These are phyloP conservation scores for Thymelicus acteon DNA, from an alignment of 2,888 invertebrate species.

Conservation along the genomic window DNA sequence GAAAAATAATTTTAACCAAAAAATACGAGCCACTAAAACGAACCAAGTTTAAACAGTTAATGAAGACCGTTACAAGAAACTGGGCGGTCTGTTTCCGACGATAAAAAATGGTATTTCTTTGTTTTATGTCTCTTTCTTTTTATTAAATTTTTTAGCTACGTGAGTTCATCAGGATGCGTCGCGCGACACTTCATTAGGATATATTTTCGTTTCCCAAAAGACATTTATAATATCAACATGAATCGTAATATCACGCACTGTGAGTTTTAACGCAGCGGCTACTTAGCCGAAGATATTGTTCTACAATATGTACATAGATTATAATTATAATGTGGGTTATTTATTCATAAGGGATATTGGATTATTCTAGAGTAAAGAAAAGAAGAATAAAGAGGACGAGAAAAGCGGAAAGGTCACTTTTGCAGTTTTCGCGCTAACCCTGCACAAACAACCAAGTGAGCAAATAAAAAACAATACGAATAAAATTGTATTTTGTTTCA, in stretches of 20 bases:
- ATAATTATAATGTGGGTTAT: too few species aligned
- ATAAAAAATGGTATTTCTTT: constrained; percentile 14
- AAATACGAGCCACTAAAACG: background rate
- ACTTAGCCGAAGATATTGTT: background rate
- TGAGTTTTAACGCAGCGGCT: constrained; percentile 30
- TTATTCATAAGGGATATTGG: too few species aligned
- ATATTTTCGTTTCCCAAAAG: constrained; percentile 61
- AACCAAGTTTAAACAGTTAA: background rate
- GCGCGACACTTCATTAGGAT: constrained; percentile 63
- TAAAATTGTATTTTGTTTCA: too few species aligned
- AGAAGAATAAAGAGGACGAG: too few species aligned
- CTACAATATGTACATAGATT: too few species aligned
- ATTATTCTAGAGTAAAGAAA: too few species aligned
- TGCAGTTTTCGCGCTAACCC: too few species aligned
- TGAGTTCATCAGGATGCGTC: constrained; percentile 59
- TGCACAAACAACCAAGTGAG: too few species aligned
- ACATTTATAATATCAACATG: constrained; percentile 50
- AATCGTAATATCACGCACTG: constrained; percentile 51
- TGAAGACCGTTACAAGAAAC: constrained; percentile 9
- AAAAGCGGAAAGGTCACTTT: too few species aligned
- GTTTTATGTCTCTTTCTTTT: constrained; percentile 12
- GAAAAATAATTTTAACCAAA: too few species aligned
- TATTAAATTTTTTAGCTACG: constrained; percentile 42
- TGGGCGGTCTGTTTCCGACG: constrained; percentile 6
- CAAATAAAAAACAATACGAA: too few species aligned